These are phyloP conservation scores for Phyto melanocephala DNA, from an alignment of 2,888 invertebrate genomes.

Conservation along the genomic window DNA sequence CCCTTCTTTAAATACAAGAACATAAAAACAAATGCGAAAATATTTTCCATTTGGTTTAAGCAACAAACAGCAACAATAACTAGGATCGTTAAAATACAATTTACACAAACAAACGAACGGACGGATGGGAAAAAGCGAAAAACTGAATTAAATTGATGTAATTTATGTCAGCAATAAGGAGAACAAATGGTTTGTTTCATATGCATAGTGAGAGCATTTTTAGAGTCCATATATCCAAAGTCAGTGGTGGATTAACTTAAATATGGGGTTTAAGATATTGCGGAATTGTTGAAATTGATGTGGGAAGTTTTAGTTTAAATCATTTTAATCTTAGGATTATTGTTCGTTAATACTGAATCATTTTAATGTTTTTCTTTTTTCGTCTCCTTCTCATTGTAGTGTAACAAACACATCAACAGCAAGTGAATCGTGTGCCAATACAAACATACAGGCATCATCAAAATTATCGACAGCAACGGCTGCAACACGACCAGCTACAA, in stretches of 20 bases:
- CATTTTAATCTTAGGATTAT: slow-evolving; percentile 44
- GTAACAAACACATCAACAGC: slow-evolving; percentile 40
- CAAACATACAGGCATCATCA: slow-evolving; percentile 22
- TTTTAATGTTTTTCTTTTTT: slow-evolving; percentile 18
- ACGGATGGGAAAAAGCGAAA: slow-evolving; percentile 26
- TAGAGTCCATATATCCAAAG: not conserved
- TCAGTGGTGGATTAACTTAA: slow-evolving; percentile 46
- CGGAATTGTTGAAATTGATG: slow-evolving; percentile 55
- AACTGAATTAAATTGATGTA: slow-evolving; percentile 61
- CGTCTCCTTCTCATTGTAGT: slow-evolving; percentile 53
- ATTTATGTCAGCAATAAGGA: slow-evolving; percentile 45
- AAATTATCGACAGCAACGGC: slow-evolving; percentile 21
- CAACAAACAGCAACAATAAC: slow-evolving; percentile 28
- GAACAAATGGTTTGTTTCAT: not conserved
- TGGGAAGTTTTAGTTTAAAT: slow-evolving; percentile 58
- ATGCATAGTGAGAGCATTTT: not conserved
- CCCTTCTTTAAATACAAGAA: slow-evolving; percentile 52
- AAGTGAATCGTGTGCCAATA: slow-evolving; percentile 28
- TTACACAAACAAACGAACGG: slow-evolving; percentile 44
- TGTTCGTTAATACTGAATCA: slow-evolving; percentile 12
- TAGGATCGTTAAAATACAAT: slow-evolving; percentile 62
- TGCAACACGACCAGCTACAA: slow-evolving; percentile 2
- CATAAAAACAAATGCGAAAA: slow-evolving; percentile 28
- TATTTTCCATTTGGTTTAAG: slow-evolving; percentile 21
- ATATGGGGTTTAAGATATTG: slow-evolving; percentile 29